Percentiles rank a stretch among this genome's conserved stretches.
Conservation (phyloP, 1,140 invertebrate species). For the Oedothorax gibbosus region DNA sequence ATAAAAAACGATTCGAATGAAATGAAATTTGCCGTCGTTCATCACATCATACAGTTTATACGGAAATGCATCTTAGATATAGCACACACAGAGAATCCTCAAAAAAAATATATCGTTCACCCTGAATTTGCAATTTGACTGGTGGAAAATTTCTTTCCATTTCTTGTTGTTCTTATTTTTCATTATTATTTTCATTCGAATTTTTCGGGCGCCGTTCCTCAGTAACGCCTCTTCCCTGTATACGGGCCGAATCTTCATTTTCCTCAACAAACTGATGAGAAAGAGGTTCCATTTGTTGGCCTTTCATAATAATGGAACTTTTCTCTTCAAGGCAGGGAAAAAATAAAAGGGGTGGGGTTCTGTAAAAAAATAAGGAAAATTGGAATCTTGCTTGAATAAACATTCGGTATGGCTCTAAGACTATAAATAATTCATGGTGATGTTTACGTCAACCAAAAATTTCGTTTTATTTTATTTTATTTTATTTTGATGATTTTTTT, state of each 20-base stretch:
- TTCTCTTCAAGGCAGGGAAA: slow-evolving; percentile 17
- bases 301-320: slow-evolving; percentile 61
- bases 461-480: slow-evolving; percentile 26
- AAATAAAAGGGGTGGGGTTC: slow-evolving; percentile 6
- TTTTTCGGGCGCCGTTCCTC: slow-evolving; percentile 24
- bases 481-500: slow-evolving; percentile 18
- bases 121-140: slow-evolving; percentile 59
- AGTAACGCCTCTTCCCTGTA: slow-evolving; percentile 58
- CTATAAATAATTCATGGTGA: slow-evolving; percentile 61
- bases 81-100: background rate
- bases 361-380: slow-evolving; percentile 51
- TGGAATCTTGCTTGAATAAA: slow-evolving; percentile 61
- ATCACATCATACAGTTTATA: slow-evolving; percentile 38
- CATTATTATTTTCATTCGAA: slow-evolving; percentile 40
- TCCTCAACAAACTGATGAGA: slow-evolving; percentile 55
- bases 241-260: slow-evolving; percentile 57
- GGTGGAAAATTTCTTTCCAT: slow-evolving; percentile 52
- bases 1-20: slow-evolving; percentile 22
- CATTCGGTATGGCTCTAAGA: slow-evolving; percentile 58
- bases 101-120: slow-evolving; percentile 49
- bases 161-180: slow-evolving; percentile 38
- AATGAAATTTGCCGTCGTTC: slow-evolving; percentile 43
- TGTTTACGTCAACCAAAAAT: slow-evolving; percentile 58
- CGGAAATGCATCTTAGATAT: slow-evolving; percentile 30
- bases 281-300: slow-evolving; percentile 60